Evolutionary conservation across 2,797 vertebrate genomes (phyloP).

Genomic region (Leptoclinus maculatus): DNA sequence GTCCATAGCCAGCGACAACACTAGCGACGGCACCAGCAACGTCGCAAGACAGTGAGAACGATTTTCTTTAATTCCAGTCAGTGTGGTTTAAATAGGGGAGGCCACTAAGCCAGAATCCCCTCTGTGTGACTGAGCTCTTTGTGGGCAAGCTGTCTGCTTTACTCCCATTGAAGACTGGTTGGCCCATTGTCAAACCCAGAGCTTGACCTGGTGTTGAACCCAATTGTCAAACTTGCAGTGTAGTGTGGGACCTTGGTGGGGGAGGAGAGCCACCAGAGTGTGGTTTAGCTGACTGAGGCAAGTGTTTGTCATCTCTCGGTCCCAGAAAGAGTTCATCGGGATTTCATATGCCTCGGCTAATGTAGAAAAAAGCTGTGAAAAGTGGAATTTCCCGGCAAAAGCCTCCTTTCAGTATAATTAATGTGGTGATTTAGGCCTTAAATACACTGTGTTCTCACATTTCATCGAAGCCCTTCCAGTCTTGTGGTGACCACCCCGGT

Average conservation of each 20-base stretch:
- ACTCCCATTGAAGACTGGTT: constrained; percentile 97
- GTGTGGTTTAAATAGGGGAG: constrained; percentile 82
- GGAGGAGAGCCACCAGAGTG: constrained; percentile 72
- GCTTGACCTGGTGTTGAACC: constrained; percentile 99
- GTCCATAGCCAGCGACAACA: constrained; percentile 59
- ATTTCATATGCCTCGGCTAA: constrained; percentile 56
- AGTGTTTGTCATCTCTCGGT: constrained; percentile 75
- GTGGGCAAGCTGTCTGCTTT: constrained; percentile 85
- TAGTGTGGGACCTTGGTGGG: constrained; percentile 80
- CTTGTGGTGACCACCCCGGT: constrained; percentile 69
- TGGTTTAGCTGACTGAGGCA: constrained; percentile 76
- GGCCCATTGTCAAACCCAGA: constrained; percentile 94
- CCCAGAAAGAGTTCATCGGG: constrained; percentile 51
- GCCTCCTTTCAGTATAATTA: constrained; percentile 36
- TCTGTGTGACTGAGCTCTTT: constrained; percentile 82
- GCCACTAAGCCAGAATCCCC: constrained; percentile 84
- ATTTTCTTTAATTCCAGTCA: constrained; percentile 78
- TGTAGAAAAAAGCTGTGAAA: constrained; percentile 59
- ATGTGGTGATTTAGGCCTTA: constrained; percentile 50
- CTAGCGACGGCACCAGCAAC: constrained; percentile 34
- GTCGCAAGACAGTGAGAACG: constrained; percentile 58
- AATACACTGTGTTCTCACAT: constrained; percentile 54
- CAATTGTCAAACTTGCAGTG: constrained; percentile 94
- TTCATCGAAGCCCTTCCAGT: constrained; percentile 58
- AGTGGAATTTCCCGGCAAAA: constrained; percentile 50